Evolutionary conservation across 37 sponge, comb jelly and placozoan genomes (phyloP), one percentile per base, ranked within the genome.

Genomic region (Dysidea cf. avara): DNA sequence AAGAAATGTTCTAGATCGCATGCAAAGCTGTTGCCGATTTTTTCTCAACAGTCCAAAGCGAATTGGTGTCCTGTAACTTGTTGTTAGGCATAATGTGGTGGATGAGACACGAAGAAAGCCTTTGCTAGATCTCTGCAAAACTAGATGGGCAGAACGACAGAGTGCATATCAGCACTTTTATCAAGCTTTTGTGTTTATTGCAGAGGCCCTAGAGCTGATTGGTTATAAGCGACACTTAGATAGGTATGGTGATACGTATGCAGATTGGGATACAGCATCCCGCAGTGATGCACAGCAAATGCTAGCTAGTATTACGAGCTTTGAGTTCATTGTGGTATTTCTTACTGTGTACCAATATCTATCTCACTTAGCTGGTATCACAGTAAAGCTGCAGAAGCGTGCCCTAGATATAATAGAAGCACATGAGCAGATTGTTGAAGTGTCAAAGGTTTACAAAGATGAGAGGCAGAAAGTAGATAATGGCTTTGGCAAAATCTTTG

Each of bases 81-180:
- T 83, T 39, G 71, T 69, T 11, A 50, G 57, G 16, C 36, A 47
- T 5, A 75, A 75, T 46, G 71, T 53, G 32, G 38, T 47, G 25
- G 36, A 69, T 24, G 53, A 16, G 2, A 18, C 68, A 36, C 64
- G 21, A 63, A 21, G 78, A 35, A 77, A 71, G 33, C 35, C 66
- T 35, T 18, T 84, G n/a, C 24, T 84, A 2, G 64, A 84, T 77
- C 53, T 77, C n/a, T n/a, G n/a, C n/a, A n/a, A n/a, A n/a, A n/a
- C n/a, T n/a, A n/a, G n/a, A n/a, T n/a, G n/a, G n/a, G 6, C 68
- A 65, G 85, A 77, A 33, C 28, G 85, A 20, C 83, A 83, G 24
- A 52, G 28, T 53, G 74, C 82, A 40, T 81, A 64, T 38, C 81
- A 80, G 55, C 81, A 81, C 48, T 81, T 74, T 37, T 72, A 73